Evolutionary conservation across 2,888 invertebrate genomes (phyloP).

Genomic region (Euplexia lucipara): DNA sequence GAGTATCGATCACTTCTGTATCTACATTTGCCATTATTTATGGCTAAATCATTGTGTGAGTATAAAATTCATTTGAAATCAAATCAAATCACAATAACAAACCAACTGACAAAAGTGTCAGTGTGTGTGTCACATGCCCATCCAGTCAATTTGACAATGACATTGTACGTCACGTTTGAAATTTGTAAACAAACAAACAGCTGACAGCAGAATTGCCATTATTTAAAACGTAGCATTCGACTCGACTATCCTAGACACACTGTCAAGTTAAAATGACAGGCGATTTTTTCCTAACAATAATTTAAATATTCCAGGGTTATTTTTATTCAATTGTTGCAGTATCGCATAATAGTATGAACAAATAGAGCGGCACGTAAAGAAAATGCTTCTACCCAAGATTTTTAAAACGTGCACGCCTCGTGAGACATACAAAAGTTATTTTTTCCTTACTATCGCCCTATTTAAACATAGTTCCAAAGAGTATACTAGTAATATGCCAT

Average conservation of each 20-base stretch:
- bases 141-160: slow-evolving; percentile 24
- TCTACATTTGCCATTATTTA: slow-evolving; percentile 53
- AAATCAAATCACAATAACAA: slow-evolving; percentile 44
- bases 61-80: neutral
- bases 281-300: too few species aligned
- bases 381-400: too few species aligned
- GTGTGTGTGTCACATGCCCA: neutral
- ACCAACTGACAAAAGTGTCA: slow-evolving; percentile 21
- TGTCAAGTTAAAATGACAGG: too few species aligned
- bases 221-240: neutral
- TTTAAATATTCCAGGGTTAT: too few species aligned
- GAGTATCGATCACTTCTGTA: slow-evolving; percentile 78
- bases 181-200: slow-evolving; percentile 7
- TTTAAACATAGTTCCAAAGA: too few species aligned
- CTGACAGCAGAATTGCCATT: neutral
- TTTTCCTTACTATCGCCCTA: too few species aligned
- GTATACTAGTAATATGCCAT: too few species aligned
- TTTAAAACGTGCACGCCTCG: too few species aligned
- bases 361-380: too few species aligned
- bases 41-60: neutral
- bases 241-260: neutral
- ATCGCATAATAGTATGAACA: too few species aligned
- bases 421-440: too few species aligned
- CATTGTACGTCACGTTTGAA: slow-evolving; percentile 1
- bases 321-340: too few species aligned